Evolutionary conservation across 1,140 invertebrate species (phyloP), one percentile per base, ranked within the genome.

Genomic region (Thaumetopoea pityocampa): DNA sequence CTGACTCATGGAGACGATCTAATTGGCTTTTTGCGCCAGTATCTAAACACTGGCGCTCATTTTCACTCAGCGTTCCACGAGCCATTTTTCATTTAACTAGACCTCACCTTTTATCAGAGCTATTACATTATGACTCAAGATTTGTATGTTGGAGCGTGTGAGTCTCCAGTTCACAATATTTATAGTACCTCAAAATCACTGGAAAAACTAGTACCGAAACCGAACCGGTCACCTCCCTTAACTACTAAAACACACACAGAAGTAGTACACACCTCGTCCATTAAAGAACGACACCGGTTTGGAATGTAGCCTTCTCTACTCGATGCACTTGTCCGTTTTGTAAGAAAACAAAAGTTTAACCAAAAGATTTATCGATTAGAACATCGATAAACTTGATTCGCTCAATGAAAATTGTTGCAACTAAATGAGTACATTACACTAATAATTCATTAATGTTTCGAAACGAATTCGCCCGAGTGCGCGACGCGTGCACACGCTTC

Each of bases 241-340:
- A 68, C 38, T 58, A 61, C 52, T 53, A 64, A 63, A 67, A 59
- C 62, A 74, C 64, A 71, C 52, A 77, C 63, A 67, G 45, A 50
- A 35, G 67, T 63, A 77, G 67, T 71, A 77, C 68, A 70, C 76
- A 72, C 60, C 60, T 64, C 67, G 71, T 67, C 71, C 67, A 71
- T 69, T 77, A 68, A 74, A 70, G 64, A 77, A 76, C 73, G 77
- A 73, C 76, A 83, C 74, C 73, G 74, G 76, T 71, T 79, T 61
- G 79, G 79, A 83, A 83, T 83, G 78, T 66, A 72, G 72, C 71
- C 66, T 74, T 68, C 62, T 64, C 59, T 40, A 72, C 67, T 76
- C 42, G 65, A 71, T 72, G 63, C 69, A 74, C 64, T 70, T 67
- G 66, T 68, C 47, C 50, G 57, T 54, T 64, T 49, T n/a, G n/a